phyloP scores from a whole-genome alignment of 2,113 vertebrate genomes.

The Sceloporus undulatus region DNA sequence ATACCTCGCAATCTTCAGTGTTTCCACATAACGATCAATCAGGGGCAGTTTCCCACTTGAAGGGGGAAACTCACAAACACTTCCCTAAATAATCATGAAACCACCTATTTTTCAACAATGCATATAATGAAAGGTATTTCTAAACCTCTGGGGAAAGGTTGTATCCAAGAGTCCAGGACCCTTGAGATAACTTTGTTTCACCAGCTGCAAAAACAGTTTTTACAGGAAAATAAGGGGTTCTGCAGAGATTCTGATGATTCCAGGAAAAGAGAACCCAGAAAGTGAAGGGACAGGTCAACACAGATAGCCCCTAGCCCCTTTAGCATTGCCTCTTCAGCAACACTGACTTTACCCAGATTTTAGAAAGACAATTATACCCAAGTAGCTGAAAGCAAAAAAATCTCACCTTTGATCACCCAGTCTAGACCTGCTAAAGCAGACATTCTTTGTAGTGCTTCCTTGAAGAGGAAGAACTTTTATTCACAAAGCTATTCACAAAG shows the following conservation, averaged over 20 bases:
- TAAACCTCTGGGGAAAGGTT: background rate
- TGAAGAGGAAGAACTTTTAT: background rate
- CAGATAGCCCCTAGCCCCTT: too few species aligned
- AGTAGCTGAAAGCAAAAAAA: background rate
- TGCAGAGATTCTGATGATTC: too few species aligned
- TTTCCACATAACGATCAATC: too few species aligned
- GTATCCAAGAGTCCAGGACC: background rate
- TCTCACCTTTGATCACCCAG: background rate
- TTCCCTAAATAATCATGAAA: too few species aligned
- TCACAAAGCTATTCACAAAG: background rate
- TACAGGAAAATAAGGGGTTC: too few species aligned
- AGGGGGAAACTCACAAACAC: too few species aligned
- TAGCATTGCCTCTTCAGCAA: too few species aligned
- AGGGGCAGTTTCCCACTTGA: too few species aligned
- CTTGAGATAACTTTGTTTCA: background rate
- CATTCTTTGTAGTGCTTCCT: background rate
- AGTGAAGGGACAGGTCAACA: background rate
- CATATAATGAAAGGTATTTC: too few species aligned
- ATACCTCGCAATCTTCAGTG: too few species aligned
- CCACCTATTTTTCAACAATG: too few species aligned
- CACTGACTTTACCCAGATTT: background rate
- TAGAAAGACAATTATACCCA: background rate
- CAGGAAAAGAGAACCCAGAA: too few species aligned
- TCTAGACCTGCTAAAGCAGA: background rate
- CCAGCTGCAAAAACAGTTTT: background rate